Conservation (phyloP, 2,113 vertebrate species). For the Sturnus vulgaris region DNA sequence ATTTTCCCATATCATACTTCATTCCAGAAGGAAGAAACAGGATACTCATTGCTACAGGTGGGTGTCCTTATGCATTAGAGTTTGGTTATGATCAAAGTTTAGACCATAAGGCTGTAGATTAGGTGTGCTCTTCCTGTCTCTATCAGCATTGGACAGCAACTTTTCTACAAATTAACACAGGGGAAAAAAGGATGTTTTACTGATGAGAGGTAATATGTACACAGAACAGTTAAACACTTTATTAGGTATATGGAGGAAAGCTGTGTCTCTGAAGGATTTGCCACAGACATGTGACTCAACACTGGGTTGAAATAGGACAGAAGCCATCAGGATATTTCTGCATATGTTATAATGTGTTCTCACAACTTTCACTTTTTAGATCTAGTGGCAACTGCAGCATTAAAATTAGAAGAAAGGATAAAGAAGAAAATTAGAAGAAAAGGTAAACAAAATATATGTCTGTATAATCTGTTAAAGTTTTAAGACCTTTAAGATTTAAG, state of each 20-base stretch:
- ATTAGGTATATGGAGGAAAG: background rate
- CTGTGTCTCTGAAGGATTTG: background rate
- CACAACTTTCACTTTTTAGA: background rate
- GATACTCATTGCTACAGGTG: too few species aligned
- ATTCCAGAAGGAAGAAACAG: background rate
- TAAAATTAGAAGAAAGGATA: background rate
- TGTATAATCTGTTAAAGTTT: background rate
- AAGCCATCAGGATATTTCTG: background rate
- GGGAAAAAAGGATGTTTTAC: fast-evolving
- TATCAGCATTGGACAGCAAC: background rate
- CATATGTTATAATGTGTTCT: background rate
- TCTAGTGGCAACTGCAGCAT: background rate
- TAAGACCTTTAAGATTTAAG: too few species aligned
- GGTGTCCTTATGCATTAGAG: background rate
- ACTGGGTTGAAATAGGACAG: background rate
- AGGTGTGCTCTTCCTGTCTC: background rate
- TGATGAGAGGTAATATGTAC: background rate
- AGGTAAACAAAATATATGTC: background rate
- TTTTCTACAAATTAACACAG: background rate
- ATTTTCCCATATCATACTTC: background rate
- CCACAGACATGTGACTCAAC: fast-evolving
- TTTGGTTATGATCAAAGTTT: background rate
- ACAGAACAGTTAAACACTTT: background rate
- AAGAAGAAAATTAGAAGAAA: background rate
- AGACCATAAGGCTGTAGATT: background rate